Percentiles rank a stretch among this genome's conserved stretches.
phyloP scores from a whole-genome alignment of 1,140 invertebrate species.

The Caenorhabditis elegans region WBcel235 BX284606.5:1125501-1126000 shows the following conservation, averaged over 20 bases:
- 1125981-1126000: too few relatives aligned
- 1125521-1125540: neutral
- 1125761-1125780: neutral
- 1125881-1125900: too few relatives aligned
- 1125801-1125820: neutral
- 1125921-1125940: too few relatives aligned
- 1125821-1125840: neutral
- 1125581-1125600: constrained; percentile 5
- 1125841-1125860: neutral
- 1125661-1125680: too few relatives aligned
- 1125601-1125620: neutral
- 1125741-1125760: neutral
- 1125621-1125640: constrained; percentile 3
- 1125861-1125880: neutral
- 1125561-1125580: constrained; percentile 16
- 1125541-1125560: constrained; percentile 19
- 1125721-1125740: neutral
- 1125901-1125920: too few relatives aligned
- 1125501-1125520: too few relatives aligned
- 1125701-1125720: too few relatives aligned
- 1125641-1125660: too few relatives aligned
- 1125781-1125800: neutral
- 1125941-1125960: too few relatives aligned
- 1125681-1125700: too few relatives aligned
- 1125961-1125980: too few relatives aligned